These are phyloP conservation scores for Papilio elwesi DNA, from an alignment of 2,888 invertebrate species.

Conservation along the genomic window DNA sequence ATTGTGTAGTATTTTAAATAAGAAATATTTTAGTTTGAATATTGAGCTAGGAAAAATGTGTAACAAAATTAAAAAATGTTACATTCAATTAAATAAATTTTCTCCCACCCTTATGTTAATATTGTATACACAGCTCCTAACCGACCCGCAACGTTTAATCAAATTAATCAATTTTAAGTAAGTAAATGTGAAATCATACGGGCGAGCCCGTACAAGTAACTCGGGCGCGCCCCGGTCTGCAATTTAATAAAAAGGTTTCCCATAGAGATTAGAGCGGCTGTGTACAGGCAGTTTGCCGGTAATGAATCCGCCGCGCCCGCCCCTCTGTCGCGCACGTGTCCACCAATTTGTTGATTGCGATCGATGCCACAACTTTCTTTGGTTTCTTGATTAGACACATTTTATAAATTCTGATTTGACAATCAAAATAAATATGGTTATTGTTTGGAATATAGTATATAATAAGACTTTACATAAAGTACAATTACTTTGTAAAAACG, in stretches of 20 bases:
- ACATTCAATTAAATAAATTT: background rate
- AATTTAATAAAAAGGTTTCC: slow-evolving; percentile 84
- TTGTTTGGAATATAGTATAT: too few relatives aligned
- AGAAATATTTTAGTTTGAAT: too few relatives aligned
- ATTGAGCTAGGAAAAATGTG: background rate
- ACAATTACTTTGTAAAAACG: too few relatives aligned
- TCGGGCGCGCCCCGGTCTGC: slow-evolving; percentile 61
- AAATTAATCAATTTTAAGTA: slow-evolving; percentile 69
- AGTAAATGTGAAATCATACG: slow-evolving; percentile 70
- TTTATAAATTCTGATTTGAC: slow-evolving; percentile 26
- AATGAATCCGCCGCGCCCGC: slow-evolving; percentile 42
- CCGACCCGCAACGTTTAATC: slow-evolving; percentile 58
- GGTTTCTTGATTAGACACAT: slow-evolving; percentile 51
- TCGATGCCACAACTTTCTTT: slow-evolving; percentile 62
- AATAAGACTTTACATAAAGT: too few relatives aligned
- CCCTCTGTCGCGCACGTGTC: slow-evolving; percentile 47
- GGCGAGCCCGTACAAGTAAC: slow-evolving; percentile 76
- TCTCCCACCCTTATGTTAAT: slow-evolving; percentile 1
- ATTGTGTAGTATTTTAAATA: too few relatives aligned
- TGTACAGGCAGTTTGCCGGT: slow-evolving; percentile 39
- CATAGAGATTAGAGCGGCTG: slow-evolving; percentile 58
- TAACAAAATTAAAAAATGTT: background rate
- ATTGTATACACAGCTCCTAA: slow-evolving; percentile 20
- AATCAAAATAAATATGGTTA: too few relatives aligned
- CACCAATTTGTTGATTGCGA: slow-evolving; percentile 50